Base-by-base conservation (phyloP, 2,113 vertebrate species). In the Bubalus kerabau region DNA sequence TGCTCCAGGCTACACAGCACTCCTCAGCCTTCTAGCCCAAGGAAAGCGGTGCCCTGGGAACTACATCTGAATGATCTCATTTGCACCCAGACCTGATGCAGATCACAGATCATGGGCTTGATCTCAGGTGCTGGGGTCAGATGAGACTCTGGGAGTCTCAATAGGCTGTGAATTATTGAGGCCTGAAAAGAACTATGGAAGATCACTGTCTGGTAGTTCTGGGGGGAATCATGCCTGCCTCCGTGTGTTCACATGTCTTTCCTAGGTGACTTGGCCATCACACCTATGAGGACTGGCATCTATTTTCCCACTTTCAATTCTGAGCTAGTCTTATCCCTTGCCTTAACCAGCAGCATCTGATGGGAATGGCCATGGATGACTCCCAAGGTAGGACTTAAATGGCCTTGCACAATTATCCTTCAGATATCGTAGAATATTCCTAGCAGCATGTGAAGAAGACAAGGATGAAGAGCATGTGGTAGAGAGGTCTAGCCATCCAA, bases 181-280 rank as follows among this genome's bases (percentile, higher is more conserved):
- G 17, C 24, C 2, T 28, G 62, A 60, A 30, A 21, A 4, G 14
- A 54, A 43, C n/a, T 3, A 4, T 2, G 2, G 21, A 9, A 19
- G 43, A 16, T 43, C 32, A 1, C 1, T 67, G 28, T 32, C 8
- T 40, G 21, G 14, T 28, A 43, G 19, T 21, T 16, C n/a, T 54
- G 0, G 11, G n/a, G 7, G 64, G 1, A 59, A 28, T 36, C 56
- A 11, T 3, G 19, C 5, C 24, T 57, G n/a, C 17, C n/a, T 67
- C 57, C 4, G 2, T 24, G 9, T 1, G 15, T 48, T 78, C 76
- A 48, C 26, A 30, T 46, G 26, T 78, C 76, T 48, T 78, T 30
- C 7, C 43, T 28, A 48, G 76, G 43, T 78, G 26, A 78, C 43
- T 48, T 48, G 10, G 26, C 43, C 43, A 46, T 78, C 14, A 46